Evolutionary conservation across 1,140 invertebrate genomes (phyloP).

Genomic region (Pinna nobilis): DNA sequence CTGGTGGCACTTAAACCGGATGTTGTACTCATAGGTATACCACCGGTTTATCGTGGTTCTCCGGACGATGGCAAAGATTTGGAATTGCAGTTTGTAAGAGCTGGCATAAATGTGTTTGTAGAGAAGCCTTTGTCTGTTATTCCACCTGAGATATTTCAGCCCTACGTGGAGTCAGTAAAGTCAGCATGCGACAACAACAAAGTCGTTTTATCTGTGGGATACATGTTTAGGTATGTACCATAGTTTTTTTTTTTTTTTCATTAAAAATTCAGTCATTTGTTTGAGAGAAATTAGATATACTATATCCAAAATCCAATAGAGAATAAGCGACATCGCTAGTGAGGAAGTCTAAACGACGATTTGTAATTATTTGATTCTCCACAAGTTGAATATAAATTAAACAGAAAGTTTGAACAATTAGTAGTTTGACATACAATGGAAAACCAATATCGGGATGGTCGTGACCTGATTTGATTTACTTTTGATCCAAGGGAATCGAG

Average conservation of each 20-base stretch:
- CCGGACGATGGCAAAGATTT: slow-evolving; percentile 14
- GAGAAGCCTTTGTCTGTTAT: slow-evolving; percentile 44
- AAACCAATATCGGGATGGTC: no score
- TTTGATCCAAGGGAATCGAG: no score
- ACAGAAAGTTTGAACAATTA: no score
- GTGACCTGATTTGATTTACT: no score
- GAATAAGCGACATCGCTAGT: background rate
- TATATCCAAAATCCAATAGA: background rate
- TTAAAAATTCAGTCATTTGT: no score
- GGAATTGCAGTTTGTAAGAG: slow-evolving; percentile 32
- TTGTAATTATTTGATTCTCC: background rate
- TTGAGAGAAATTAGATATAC: background rate
- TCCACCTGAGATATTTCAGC: slow-evolving; percentile 36
- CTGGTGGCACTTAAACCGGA: slow-evolving; percentile 32
- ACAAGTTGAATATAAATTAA: no score
- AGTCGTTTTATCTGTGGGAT: slow-evolving; percentile 39
- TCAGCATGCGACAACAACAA: slow-evolving; percentile 30
- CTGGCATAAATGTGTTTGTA: slow-evolving; percentile 43
- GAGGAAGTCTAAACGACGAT: background rate
- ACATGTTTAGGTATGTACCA: slow-evolving; percentile 43
- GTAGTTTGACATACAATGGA: no score
- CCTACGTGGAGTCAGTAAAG: slow-evolving; percentile 16
- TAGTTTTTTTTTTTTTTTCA: no score
- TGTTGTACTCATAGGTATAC: slow-evolving; percentile 40
- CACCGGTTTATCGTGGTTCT: slow-evolving; percentile 36